phyloP scores from a whole-genome alignment of 2,797 vertebrate genomes.

The Pipistrellus pygmaeus region DNA sequence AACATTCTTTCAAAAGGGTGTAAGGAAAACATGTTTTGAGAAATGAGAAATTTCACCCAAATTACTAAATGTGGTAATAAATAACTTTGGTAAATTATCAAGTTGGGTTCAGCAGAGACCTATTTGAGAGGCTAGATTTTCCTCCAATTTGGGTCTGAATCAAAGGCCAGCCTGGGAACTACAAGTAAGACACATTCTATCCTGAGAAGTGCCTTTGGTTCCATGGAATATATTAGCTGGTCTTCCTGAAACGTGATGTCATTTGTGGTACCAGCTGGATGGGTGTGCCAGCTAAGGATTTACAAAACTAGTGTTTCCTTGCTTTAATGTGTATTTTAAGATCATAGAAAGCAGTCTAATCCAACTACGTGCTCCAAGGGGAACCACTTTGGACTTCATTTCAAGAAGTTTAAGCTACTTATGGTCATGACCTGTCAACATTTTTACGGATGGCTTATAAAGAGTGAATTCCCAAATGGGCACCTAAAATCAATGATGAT shows the following conservation, averaged over 20 bases:
- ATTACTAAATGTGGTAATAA: constrained; percentile 84
- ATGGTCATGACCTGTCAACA: neutral
- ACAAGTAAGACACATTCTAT: constrained; percentile 84
- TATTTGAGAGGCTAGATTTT: constrained; percentile 80
- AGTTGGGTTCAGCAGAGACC: constrained; percentile 82
- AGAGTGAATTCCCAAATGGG: neutral
- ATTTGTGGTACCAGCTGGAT: constrained; percentile 81
- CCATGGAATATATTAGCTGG: constrained; percentile 85
- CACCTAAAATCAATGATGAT: neutral
- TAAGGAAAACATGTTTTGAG: constrained; percentile 85
- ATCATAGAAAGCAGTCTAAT: constrained; percentile 60
- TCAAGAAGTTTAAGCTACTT: constrained; percentile 58
- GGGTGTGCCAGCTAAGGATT: constrained; percentile 77
- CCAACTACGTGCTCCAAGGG: constrained; percentile 52
- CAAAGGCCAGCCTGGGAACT: constrained; percentile 84
- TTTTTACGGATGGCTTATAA: neutral
- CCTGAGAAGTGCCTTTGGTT: constrained; percentile 81
- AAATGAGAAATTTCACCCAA: constrained; percentile 78
- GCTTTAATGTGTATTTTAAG: constrained; percentile 73
- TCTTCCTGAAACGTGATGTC: constrained; percentile 81
- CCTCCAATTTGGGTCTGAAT: constrained; percentile 82
- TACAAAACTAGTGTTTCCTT: constrained; percentile 76
- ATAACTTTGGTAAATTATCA: constrained; percentile 84
- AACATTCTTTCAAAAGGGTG: constrained; percentile 85
- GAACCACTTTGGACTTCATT: constrained; percentile 34